Percentiles rank a stretch among this genome's conserved stretches.
Evolutionary conservation across 2,113 vertebrate genomes (phyloP).

Genomic region (Agapornis roseicollis): DNA sequence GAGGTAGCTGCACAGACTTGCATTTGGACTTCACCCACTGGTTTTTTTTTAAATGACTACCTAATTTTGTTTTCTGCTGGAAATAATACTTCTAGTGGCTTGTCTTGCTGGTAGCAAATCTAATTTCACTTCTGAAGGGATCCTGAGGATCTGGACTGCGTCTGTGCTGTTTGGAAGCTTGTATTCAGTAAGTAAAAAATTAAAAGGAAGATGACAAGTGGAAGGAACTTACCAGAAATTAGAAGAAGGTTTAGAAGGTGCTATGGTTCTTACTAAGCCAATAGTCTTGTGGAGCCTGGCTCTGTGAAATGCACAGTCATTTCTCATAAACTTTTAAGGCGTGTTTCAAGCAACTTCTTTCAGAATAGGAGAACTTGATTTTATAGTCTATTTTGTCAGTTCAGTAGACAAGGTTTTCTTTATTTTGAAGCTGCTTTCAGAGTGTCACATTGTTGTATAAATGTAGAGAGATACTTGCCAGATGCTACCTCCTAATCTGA

Average conservation of each 20-base stretch:
- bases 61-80: conserved; percentile 16
- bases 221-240: conserved; percentile 19
- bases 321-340: not conserved
- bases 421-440: not conserved
- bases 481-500: not conserved
- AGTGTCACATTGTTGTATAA: not conserved
- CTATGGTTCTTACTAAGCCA: not conserved
- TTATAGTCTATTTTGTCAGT: not conserved
- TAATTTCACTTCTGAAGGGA: conserved; percentile 20
- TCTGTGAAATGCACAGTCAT: not conserved
- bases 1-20: not conserved
- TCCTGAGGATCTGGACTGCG: not conserved
- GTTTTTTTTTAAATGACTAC: conserved; percentile 19
- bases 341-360: not conserved
- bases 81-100: not conserved
- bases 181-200: not conserved
- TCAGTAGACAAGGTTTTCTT: not conserved
- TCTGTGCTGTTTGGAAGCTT: conserved; percentile 14
- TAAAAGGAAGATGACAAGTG: not conserved
- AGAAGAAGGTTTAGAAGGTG: not conserved
- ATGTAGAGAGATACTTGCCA: not conserved
- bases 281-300: not conserved
- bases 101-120: conserved; percentile 4
- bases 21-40: not conserved
- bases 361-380: not conserved